These are phyloP conservation scores for Anhinga anhinga DNA, from an alignment of 2,113 vertebrate genomes.

Conservation along the genomic window DNA sequence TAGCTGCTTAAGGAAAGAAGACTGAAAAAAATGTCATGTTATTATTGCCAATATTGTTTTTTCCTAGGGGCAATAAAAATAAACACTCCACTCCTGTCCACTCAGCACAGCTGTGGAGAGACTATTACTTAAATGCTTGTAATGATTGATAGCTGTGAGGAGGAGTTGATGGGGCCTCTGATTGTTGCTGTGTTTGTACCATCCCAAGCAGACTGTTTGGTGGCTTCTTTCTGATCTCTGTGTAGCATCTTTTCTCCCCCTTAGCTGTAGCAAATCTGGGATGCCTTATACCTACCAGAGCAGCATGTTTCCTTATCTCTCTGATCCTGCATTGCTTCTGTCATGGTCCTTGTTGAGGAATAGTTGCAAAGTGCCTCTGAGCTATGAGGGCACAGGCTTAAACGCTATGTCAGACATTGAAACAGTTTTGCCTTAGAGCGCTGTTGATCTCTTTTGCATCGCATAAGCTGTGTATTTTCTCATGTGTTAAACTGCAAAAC, in stretches of 20 bases:
- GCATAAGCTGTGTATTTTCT: not conserved
- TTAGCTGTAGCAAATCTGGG: not conserved
- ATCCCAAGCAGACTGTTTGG: not conserved
- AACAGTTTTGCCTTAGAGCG: not conserved
- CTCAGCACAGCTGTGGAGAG: not conserved
- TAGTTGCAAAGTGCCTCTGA: not conserved
- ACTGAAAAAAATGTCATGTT: rapidly evolving
- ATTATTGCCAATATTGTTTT: not conserved
- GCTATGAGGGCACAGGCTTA: not conserved
- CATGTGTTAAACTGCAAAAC: not conserved
- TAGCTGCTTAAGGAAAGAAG: not conserved
- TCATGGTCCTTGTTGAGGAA: not conserved
- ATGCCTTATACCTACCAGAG: not conserved
- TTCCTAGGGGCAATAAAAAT: not conserved
- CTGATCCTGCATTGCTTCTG: not conserved
- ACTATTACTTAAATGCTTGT: not conserved
- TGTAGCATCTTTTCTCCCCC: not conserved
- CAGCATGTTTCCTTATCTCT: not conserved
- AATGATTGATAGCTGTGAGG: not conserved
- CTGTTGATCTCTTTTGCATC: not conserved
- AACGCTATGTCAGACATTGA: not conserved
- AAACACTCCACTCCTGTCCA: not conserved
- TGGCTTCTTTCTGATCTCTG: not conserved
- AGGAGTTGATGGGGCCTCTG: not conserved
- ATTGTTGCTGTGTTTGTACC: not conserved